Evolutionary conservation across 2,797 vertebrate genomes (phyloP).

Genomic region (Pangasius krempfi): DNA sequence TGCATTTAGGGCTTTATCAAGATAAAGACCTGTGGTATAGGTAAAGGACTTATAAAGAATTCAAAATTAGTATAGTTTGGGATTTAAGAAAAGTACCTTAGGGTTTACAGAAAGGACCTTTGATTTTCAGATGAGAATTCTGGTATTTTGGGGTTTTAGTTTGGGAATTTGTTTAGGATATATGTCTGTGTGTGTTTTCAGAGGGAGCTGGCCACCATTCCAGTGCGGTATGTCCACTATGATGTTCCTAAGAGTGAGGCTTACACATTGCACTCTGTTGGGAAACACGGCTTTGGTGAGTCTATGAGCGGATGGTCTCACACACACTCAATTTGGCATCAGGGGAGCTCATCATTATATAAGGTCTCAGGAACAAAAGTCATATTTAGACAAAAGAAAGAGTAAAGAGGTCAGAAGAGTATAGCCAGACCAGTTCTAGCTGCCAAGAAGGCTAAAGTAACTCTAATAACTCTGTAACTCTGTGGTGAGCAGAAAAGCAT

Average conservation of each 20-base stretch:
- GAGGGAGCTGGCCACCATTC: constrained; percentile 70
- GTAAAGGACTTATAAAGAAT: not conserved
- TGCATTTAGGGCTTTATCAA: not conserved
- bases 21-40: not conserved
- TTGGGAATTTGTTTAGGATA: not conserved
- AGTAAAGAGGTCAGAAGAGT: not conserved
- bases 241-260: constrained; percentile 69
- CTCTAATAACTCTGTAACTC: not conserved
- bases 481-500: not conserved
- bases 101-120: not conserved
- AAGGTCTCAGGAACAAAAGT: not conserved
- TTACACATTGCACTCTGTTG: constrained; percentile 75
- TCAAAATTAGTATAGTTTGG: not conserved
- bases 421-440: too few species aligned
- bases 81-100: not conserved
- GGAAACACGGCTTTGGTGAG: constrained; percentile 78
- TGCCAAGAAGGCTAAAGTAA: not conserved
- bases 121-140: not conserved
- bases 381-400: not conserved
- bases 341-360: not conserved
- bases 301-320: not conserved
- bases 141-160: not conserved
- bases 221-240: constrained; percentile 73
- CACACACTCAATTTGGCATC: not conserved
- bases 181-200: constrained; percentile 54